Evolutionary conservation across 2,797 vertebrate species (phyloP).

Genomic region (Melanotaenia parkinsoni): DNA sequence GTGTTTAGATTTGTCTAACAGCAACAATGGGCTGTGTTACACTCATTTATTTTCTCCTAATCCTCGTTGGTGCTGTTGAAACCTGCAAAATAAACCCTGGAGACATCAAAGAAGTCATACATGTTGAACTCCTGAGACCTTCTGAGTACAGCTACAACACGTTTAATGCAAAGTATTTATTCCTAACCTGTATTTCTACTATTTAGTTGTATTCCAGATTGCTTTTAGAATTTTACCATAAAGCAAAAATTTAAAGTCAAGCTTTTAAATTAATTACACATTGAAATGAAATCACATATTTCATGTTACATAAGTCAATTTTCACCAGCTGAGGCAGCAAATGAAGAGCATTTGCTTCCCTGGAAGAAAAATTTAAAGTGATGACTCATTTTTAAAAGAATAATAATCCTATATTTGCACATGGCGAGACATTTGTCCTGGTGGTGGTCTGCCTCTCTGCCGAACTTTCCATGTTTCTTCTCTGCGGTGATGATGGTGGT

Average conservation of each 20-base stretch:
- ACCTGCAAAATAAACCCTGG: conserved; percentile 15
- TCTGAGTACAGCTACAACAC: conserved; percentile 28
- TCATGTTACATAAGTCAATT: conserved; percentile 44
- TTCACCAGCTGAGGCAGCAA: conserved; percentile 10
- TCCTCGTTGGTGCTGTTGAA: conserved; percentile 14
- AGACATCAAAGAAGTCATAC: not conserved
- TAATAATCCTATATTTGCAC: conserved; percentile 76
- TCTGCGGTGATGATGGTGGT: conserved; percentile 67
- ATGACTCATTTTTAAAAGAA: conserved; percentile 73
- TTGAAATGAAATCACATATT: conserved; percentile 9
- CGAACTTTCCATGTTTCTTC: conserved; percentile 83
- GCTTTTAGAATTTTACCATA: not conserved
- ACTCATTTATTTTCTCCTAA: conserved; percentile 45
- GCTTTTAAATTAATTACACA: not conserved
- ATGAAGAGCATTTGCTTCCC: conserved; percentile 26
- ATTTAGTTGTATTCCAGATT: conserved; percentile 13
- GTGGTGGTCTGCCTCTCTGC: conserved; percentile 67
- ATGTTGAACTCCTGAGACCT: conserved; percentile 28
- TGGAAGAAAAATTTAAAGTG: conserved; percentile 46
- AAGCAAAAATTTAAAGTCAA: conserved; percentile 19
- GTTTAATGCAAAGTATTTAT: conserved; percentile 21
- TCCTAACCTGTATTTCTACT: conserved; percentile 14
- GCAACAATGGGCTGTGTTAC: conserved; percentile 45
- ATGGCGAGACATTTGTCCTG: conserved; percentile 71
- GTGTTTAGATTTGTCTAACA: conserved; percentile 73